Evolutionary conservation across 2,113 vertebrate genomes (phyloP).

Genomic region (Platysteira castanea): DNA sequence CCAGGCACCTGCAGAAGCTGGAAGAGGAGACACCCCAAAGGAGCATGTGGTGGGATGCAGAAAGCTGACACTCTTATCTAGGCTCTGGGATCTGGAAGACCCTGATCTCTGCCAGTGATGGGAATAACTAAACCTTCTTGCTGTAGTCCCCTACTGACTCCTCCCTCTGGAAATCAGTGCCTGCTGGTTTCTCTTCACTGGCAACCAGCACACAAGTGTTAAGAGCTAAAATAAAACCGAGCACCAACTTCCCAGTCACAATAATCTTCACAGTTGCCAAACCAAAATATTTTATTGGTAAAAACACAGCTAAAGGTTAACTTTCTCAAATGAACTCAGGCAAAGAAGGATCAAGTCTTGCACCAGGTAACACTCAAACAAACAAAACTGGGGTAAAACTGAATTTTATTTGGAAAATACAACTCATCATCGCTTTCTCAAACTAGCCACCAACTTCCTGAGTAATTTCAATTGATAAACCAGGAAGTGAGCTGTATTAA

Average conservation of each 20-base stretch:
- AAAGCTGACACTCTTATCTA: not conserved
- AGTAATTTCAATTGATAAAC: not conserved
- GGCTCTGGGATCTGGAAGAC: not conserved
- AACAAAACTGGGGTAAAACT: not conserved
- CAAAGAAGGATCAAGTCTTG: not conserved
- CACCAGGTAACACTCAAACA: not conserved
- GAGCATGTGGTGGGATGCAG: not conserved
- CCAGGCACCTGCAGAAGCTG: not conserved
- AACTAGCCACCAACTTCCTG: not conserved
- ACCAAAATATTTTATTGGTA: not conserved
- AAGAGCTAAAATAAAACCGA: not conserved
- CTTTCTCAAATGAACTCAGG: not conserved
- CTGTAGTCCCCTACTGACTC: not conserved
- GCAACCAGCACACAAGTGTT: not conserved
- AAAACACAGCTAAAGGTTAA: not conserved
- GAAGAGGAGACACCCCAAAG: not conserved
- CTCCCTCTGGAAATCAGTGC: not conserved
- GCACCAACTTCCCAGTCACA: not conserved
- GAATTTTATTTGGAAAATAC: not conserved
- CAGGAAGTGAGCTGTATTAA: not conserved
- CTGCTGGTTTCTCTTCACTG: not conserved
- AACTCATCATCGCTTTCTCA: not conserved
- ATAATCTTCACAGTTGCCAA: not conserved
- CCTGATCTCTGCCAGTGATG: not conserved
- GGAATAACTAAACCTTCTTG: not conserved